Conservation (phyloP, 2,113 vertebrate genomes). For the Lepidothrix coronata region DNA sequence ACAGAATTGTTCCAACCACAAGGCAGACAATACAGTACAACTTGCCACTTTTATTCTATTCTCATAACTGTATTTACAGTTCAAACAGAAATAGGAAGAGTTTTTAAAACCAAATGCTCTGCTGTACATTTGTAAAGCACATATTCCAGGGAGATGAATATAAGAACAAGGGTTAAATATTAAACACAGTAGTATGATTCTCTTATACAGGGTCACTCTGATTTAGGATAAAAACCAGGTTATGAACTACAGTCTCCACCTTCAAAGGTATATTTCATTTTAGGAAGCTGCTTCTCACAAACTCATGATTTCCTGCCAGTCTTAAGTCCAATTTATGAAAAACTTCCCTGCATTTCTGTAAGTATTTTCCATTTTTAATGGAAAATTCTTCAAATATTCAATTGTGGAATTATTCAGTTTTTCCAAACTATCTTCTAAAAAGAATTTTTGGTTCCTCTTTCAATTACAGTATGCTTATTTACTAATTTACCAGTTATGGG, state of each 20-base stretch:
- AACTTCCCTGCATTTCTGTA: not conserved
- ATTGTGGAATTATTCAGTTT: not conserved
- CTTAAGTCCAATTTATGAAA: not conserved
- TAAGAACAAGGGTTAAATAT: not conserved
- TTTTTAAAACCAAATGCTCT: not conserved
- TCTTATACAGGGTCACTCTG: not conserved
- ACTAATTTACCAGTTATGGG: not conserved
- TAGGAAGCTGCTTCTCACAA: not conserved
- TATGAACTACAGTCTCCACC: not conserved
- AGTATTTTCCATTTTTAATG: not conserved
- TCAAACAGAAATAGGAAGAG: not conserved
- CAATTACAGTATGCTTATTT: not conserved
- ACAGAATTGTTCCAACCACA: conserved; percentile 4
- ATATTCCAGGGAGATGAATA: not conserved
- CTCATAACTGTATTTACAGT: not conserved
- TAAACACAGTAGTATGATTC: not conserved
- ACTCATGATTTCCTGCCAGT: not conserved
- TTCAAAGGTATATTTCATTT: not conserved
- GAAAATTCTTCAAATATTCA: not conserved
- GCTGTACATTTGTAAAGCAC: not conserved
- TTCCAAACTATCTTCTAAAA: not conserved
- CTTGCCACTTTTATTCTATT: not conserved
- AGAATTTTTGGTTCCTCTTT: not conserved
- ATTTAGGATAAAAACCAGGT: not conserved
- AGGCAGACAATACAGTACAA: not conserved